A percentile compares a stretch with the other conserved stretches of the same genome.
These are phyloP conservation scores for Rhodeus uyekii DNA, from an alignment of 2,797 vertebrate species.

Conservation along the genomic window DNA sequence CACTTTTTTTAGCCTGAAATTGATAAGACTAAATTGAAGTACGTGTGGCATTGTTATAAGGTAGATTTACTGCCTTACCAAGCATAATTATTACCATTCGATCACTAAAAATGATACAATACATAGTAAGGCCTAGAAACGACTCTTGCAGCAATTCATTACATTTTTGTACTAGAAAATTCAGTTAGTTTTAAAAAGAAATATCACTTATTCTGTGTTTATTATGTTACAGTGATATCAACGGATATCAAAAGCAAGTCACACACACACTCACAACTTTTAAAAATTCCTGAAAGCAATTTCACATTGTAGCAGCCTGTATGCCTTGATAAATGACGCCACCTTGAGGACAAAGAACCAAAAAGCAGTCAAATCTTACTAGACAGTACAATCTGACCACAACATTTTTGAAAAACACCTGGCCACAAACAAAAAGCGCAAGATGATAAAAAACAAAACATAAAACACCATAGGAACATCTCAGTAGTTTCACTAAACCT, in stretches of 20 bases:
- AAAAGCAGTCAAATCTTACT: conserved; percentile 38
- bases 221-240: conserved; percentile 6
- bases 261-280: neutral
- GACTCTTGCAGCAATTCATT: neutral
- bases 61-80: neutral
- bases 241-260: neutral
- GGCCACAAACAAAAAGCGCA: conserved; percentile 52
- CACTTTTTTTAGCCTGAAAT: neutral
- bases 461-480: conserved; percentile 40
- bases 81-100: neutral
- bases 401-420: conserved; percentile 28
- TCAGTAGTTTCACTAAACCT: conserved; percentile 51
- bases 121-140: neutral
- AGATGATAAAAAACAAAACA: conserved; percentile 21
- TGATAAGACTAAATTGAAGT: neutral
- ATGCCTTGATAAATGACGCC: conserved; percentile 47
- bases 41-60: neutral
- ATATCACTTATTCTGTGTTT: neutral
- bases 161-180: neutral
- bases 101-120: neutral
- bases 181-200: conserved; percentile 9
- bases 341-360: conserved; percentile 51
- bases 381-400: conserved; percentile 9
- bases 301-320: conserved; percentile 26
- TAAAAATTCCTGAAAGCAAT: conserved; percentile 39